Conservation (phyloP, 2,113 vertebrate species). For the Motacilla alba region DNA sequence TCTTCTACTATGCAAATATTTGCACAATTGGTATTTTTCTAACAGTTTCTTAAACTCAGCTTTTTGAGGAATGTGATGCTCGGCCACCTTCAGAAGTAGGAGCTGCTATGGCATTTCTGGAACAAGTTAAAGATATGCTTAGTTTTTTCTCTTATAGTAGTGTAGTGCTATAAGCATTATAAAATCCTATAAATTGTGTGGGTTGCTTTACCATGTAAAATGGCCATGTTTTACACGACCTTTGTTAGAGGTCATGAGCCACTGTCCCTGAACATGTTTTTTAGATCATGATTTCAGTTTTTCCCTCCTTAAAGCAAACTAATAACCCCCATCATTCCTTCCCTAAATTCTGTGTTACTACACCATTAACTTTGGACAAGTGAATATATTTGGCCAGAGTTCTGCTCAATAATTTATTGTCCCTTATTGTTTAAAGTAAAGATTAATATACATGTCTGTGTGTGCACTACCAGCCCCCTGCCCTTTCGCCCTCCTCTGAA, state of each 20-base stretch:
- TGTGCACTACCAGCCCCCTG: background rate
- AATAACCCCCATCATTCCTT: background rate
- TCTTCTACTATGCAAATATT: constrained; percentile 18
- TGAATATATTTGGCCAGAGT: background rate
- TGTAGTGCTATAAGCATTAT: background rate
- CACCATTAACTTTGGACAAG: background rate
- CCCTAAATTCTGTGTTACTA: background rate
- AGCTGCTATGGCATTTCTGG: background rate
- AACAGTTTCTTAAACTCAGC: background rate
- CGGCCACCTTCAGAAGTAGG: background rate
- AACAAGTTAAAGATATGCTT: background rate
- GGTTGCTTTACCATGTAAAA: background rate
- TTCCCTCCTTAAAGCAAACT: background rate
- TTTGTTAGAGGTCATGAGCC: background rate
- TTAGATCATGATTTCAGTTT: background rate
- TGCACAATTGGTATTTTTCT: background rate
- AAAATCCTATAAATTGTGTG: background rate
- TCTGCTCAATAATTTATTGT: background rate
- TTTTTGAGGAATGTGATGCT: background rate
- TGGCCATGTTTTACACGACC: background rate
- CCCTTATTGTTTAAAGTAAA: background rate
- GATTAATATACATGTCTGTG: background rate
- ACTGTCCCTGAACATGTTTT: background rate
- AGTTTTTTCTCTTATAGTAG: background rate
- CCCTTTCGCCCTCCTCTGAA: background rate